These are phyloP conservation scores for Taphrorychus bicolor DNA, from an alignment of 2,888 invertebrate genomes.

Conservation along the genomic window DNA sequence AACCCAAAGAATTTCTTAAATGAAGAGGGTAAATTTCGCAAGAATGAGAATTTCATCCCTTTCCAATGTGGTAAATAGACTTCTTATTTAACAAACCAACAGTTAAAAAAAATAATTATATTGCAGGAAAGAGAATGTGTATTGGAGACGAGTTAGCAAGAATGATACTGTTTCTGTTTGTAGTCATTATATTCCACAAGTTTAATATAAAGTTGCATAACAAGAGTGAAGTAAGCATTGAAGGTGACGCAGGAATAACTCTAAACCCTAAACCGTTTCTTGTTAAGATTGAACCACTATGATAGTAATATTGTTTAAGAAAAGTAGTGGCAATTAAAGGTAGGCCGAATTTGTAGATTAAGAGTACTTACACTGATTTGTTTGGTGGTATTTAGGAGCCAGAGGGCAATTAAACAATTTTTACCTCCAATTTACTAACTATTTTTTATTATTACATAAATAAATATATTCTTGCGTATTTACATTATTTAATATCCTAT, in stretches of 20 bases:
- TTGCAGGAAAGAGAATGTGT: conserved; percentile 81
- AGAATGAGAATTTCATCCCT: conserved; percentile 77
- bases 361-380: too few relatives aligned
- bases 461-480: too few relatives aligned
- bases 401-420: too few relatives aligned
- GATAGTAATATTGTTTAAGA: neutral
- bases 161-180: conserved; percentile 72
- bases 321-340: too few relatives aligned
- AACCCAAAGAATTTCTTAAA: conserved; percentile 74
- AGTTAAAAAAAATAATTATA: neutral
- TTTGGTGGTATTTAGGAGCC: too few relatives aligned
- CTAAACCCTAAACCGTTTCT: conserved; percentile 70
- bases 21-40: conserved; percentile 67
- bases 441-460: too few relatives aligned
- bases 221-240: conserved; percentile 64
- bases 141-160: conserved; percentile 83
- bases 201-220: conserved; percentile 61
- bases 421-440: too few relatives aligned
- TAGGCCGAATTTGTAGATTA: too few relatives aligned
- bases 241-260: conserved; percentile 78
- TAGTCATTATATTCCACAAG: conserved; percentile 68
- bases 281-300: conserved; percentile 55
- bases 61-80: conserved; percentile 75
- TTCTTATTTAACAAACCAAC: neutral
- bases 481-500: too few relatives aligned